Conservation (phyloP, 1,140 invertebrate genomes). For the Potamilus streckersoni region DNA sequence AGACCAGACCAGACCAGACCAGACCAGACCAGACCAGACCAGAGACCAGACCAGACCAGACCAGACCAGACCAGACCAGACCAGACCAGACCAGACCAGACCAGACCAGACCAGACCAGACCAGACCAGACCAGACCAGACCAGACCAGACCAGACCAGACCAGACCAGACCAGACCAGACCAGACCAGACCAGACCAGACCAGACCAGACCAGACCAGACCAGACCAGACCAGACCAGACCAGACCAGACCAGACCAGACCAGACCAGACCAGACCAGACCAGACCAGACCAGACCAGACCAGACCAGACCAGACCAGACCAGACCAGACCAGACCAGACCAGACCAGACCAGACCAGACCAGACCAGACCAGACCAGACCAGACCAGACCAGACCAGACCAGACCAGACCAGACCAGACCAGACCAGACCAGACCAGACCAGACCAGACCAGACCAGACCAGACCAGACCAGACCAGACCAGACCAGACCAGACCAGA, state of each 20-base stretch:
- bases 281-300: neutral
- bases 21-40: conserved; percentile 7
- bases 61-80: conserved; percentile 4
- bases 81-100: conserved; percentile 3
- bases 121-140: no score
- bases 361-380: no score
- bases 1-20: conserved; percentile 16
- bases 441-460: no score
- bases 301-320: neutral
- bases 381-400: no score
- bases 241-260: conserved; percentile 31
- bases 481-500: no score
- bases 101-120: conserved; percentile 7
- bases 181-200: conserved; percentile 29
- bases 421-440: no score
- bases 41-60: conserved; percentile 3
- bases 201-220: conserved; percentile 11
- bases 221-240: conserved; percentile 31
- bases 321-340: no score
- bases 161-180: conserved; percentile 21
- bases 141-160: neutral
- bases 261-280: conserved; percentile 6
- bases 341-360: no score
- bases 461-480: no score
- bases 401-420: no score